Evolutionary conservation across 2,113 vertebrate species (phyloP), one percentile per base, ranked within the genome.

Genomic region (Potamarius usumacintae): DNA sequence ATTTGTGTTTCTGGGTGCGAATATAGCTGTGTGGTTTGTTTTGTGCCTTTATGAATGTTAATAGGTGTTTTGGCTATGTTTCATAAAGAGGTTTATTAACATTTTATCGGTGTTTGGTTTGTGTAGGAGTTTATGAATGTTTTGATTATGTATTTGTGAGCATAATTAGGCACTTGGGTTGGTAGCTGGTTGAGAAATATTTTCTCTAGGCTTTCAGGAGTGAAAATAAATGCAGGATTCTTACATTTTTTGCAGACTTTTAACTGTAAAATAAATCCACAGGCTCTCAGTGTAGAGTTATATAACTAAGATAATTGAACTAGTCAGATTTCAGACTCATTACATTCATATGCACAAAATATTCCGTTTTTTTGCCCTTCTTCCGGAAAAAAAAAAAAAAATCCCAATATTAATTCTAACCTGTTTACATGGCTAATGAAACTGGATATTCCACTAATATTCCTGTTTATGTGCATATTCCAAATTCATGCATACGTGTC

Each of bases 41-140:
- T 48, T 83, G 34, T 65, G 60, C 1, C 2, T 83, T 83, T 65
- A 65, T 83, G 67, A 62, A 63, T n/a, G 25, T 53, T 77, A 76
- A 77, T 52, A 53, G 74, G 50, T 53, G 50, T 77, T 67, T 78
- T 17, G 25, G 76, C 11, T 53, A 14, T 22, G 74, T 77, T 77
- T 77, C 48, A 52, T 52, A 30, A 27, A 9, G 50, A 79, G 58
- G n/a, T 58, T 65, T 22, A 53, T 60, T 55, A 60, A 57, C 42
- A 74, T 76, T 67, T 58, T 25, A 79, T 80, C 69, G 78, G 53
- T 62, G 60, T 63, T 53, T 87, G 72, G 62, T 53, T 53, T 83
- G 42, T 52, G 48, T 52, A 52, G 25, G 52, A 52, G 12, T 27
- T n/a, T 79, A 79, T 79, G 52, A 30, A 79, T 53, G 77, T 27